phyloP scores from a whole-genome alignment of 2,888 invertebrate genomes.

The Cosmorhoe ocellata region DNA sequence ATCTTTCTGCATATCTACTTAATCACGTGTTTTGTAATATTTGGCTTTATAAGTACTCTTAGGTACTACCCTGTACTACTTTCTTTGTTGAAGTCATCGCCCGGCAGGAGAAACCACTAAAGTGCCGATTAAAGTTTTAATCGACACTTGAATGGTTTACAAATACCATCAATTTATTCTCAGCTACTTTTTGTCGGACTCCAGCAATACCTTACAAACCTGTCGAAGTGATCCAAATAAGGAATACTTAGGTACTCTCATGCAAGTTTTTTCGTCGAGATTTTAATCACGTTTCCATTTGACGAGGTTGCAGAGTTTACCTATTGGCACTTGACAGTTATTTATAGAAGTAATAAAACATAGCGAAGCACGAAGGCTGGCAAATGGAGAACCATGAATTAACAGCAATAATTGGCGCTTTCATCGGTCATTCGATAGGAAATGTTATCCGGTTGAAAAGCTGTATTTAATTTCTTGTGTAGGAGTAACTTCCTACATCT shows the following conservation, averaged over 20 bases:
- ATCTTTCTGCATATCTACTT: too few relatives aligned
- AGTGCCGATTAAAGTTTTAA: slow-evolving; percentile 19
- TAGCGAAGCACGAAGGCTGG: slow-evolving; percentile 17
- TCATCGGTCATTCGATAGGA: slow-evolving; percentile 32
- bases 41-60: background rate
- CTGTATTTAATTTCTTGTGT: slow-evolving; percentile 17
- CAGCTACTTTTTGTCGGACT: slow-evolving; percentile 15
- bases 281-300: slow-evolving; percentile 12
- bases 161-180: slow-evolving; percentile 19
- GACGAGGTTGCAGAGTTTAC: slow-evolving; percentile 13
- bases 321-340: too few relatives aligned
- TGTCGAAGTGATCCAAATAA: slow-evolving; percentile 8
- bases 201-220: slow-evolving; percentile 14
- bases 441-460: slow-evolving; percentile 32
- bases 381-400: slow-evolving; percentile 30
- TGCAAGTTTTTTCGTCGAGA: slow-evolving; percentile 12
- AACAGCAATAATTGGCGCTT: slow-evolving; percentile 34
- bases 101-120: slow-evolving; percentile 20
- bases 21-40: too few relatives aligned
- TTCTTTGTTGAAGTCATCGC: slow-evolving; percentile 3
- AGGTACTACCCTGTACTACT: background rate
- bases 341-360: slow-evolving; percentile 18
- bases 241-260: too few relatives aligned
- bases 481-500: slow-evolving; percentile 16
- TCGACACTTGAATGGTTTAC: slow-evolving; percentile 19